These are phyloP conservation scores for Heliornis fulica DNA, from an alignment of 2,113 vertebrate genomes.

Conservation along the genomic window DNA sequence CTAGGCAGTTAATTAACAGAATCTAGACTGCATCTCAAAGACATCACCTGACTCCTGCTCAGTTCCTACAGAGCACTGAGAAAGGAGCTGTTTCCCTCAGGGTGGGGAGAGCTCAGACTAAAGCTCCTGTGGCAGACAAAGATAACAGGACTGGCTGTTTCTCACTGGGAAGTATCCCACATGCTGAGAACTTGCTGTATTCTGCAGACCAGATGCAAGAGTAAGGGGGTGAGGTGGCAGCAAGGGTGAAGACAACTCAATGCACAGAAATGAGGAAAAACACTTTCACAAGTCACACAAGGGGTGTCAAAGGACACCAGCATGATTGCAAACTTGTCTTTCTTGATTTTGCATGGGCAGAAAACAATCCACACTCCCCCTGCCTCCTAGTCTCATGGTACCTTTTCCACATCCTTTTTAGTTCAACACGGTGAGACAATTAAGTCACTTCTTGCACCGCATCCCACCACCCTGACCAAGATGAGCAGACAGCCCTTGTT, in stretches of 20 bases:
- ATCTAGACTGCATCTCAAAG: not conserved
- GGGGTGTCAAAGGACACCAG: not conserved
- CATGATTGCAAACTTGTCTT: not conserved
- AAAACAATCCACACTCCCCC: not conserved
- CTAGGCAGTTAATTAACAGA: not conserved
- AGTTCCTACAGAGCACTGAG: not conserved
- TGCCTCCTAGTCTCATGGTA: not conserved
- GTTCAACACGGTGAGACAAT: not conserved
- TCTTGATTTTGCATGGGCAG: not conserved
- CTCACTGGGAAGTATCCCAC: not conserved
- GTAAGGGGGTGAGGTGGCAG: fast-evolving
- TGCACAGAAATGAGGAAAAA: not conserved
- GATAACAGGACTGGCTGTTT: not conserved
- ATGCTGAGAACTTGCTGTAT: fast-evolving
- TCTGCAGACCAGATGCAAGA: not conserved
- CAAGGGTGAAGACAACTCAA: too few species aligned
- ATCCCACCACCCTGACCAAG: not conserved
- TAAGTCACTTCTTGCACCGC: not conserved
- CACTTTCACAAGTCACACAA: not conserved
- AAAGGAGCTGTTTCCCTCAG: not conserved
- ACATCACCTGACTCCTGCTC: not conserved
- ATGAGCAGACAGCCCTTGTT: not conserved
- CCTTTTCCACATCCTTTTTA: not conserved
- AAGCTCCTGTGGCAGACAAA: not conserved
- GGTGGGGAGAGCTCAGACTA: not conserved